These are phyloP conservation scores for Nymphalis urticae DNA, from an alignment of 2,888 invertebrate genomes.

Conservation along the genomic window DNA sequence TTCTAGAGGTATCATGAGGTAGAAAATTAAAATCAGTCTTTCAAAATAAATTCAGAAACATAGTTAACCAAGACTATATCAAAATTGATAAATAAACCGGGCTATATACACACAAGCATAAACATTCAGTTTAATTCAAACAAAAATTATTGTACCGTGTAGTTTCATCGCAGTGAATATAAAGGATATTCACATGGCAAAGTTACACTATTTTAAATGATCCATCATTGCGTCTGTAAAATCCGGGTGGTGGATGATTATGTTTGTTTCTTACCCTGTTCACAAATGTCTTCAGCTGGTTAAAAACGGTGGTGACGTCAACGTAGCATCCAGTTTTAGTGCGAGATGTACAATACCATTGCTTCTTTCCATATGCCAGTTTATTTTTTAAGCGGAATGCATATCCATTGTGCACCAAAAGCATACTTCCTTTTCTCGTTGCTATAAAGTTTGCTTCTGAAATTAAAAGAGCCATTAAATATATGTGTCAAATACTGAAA, in stretches of 20 bases:
- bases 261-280: slow-evolving; percentile 65
- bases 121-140: neutral
- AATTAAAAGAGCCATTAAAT: slow-evolving; percentile 43
- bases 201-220: slow-evolving; percentile 67
- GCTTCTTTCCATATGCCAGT: slow-evolving; percentile 72
- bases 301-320: slow-evolving; percentile 63
- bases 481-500: slow-evolving; percentile 18
- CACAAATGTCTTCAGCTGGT: slow-evolving; percentile 56
- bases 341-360: slow-evolving; percentile 73
- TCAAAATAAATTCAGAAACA: slow-evolving; percentile 10
- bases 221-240: slow-evolving; percentile 66
- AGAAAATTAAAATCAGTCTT: slow-evolving; percentile 40
- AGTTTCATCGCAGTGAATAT: neutral
- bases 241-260: slow-evolving; percentile 68
- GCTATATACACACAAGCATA: neutral
- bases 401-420: slow-evolving; percentile 67
- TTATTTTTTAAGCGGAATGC: slow-evolving; percentile 73
- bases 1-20: slow-evolving; percentile 35
- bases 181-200: neutral
- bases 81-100: neutral
- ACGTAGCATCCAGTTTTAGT: slow-evolving; percentile 70
- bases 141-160: neutral
- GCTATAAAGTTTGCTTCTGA: slow-evolving; percentile 72
- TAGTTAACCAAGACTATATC: neutral
- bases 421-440: slow-evolving; percentile 67